phyloP scores from a whole-genome alignment of 2,797 vertebrate genomes.

The Sebastes taczanowskii region DNA sequence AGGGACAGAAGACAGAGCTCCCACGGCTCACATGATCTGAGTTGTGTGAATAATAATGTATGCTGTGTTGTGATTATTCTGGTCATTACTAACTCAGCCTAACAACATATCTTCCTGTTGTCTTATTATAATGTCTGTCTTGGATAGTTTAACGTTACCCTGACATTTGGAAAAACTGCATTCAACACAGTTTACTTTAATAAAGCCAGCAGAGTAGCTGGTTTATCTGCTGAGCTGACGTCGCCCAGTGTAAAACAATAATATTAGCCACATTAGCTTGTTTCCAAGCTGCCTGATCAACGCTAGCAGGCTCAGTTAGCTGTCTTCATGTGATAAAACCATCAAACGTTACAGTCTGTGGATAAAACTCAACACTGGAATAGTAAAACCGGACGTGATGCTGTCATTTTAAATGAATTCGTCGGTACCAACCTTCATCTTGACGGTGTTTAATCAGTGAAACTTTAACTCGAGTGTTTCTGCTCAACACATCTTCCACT shows the following conservation, averaged over 20 bases:
- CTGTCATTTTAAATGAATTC: fast-evolving
- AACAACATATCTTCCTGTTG: neutral
- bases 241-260: neutral
- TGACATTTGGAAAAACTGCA: neutral
- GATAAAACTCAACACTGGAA: neutral
- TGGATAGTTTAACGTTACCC: neutral
- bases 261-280: neutral
- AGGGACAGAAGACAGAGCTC: too few species aligned
- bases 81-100: neutral
- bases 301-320: slow-evolving; percentile 8
- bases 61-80: neutral
- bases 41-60: neutral
- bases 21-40: neutral
- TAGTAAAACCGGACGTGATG: neutral
- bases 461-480: neutral
- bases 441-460: neutral
- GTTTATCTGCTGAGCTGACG: neutral
- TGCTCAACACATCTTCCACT: slow-evolving; percentile 18
- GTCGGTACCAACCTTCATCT: slow-evolving; percentile 77
- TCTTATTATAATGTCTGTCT: neutral
- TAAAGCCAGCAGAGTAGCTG: too few species aligned
- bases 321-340: neutral
- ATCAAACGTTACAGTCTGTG: too few species aligned
- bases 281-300: neutral
- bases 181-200: neutral